A percentile compares a stretch with the other conserved stretches of the same genome.
Conservation (phyloP, 2,113 vertebrate genomes). For the Cyprinodon brontotheroides region DNA sequence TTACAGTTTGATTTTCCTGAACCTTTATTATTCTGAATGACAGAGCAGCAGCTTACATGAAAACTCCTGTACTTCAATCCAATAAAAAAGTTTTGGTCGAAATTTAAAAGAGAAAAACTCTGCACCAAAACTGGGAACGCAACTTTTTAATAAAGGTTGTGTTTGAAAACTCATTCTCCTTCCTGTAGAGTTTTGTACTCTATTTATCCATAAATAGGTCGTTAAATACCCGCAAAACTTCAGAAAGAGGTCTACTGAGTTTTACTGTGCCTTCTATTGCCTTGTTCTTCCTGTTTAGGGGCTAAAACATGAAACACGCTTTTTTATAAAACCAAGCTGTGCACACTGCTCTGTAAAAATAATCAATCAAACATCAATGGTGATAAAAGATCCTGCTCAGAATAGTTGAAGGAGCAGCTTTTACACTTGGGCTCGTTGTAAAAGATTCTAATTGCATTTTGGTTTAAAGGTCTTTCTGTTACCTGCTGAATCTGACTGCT, state of each 20-base stretch:
- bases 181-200: too few species aligned
- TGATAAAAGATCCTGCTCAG: background rate
- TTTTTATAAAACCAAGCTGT: too few species aligned
- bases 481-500: slow-evolving; percentile 94
- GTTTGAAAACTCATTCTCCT: too few species aligned
- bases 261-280: too few species aligned
- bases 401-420: background rate
- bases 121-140: too few species aligned
- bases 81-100: too few species aligned
- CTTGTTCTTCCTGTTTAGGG: too few species aligned
- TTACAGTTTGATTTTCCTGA: background rate
- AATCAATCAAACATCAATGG: background rate
- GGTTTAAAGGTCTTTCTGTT: background rate
- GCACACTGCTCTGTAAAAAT: background rate
- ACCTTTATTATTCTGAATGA: background rate
- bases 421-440: background rate
- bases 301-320: background rate
- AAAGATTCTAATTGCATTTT: background rate
- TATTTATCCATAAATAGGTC: too few species aligned
- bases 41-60: background rate
- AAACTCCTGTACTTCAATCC: background rate
- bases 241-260: too few species aligned
- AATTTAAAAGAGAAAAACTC: too few species aligned
- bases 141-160: too few species aligned
- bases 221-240: too few species aligned